phyloP scores from a whole-genome alignment of 2,888 invertebrate species.

The Nebria salina region DNA sequence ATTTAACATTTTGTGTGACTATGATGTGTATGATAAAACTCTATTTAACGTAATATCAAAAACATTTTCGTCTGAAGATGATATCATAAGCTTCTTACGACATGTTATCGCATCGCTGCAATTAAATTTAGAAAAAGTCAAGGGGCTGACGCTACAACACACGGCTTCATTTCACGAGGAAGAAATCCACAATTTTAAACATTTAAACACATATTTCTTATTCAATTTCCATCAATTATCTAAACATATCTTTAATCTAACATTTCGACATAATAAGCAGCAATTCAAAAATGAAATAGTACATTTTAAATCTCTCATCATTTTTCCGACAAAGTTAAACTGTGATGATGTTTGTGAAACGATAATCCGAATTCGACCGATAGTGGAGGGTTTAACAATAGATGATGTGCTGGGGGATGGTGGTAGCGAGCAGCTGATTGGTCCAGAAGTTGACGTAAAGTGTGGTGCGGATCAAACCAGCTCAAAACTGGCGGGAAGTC shows the following conservation, averaged over 20 bases:
- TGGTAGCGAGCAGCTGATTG: conserved; percentile 15
- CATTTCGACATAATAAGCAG: not conserved
- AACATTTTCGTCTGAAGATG: not conserved
- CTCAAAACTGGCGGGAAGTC: conserved; percentile 52
- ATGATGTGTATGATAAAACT: not conserved
- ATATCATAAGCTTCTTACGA: not conserved
- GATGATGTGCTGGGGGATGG: conserved; percentile 2
- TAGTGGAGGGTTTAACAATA: not conserved
- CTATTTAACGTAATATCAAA: not conserved
- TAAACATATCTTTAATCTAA: not conserved
- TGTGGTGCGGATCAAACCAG: conserved; percentile 1
- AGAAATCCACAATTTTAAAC: not conserved
- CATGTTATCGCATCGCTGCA: not conserved
- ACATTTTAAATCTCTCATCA: not conserved
- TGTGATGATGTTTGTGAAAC: not conserved
- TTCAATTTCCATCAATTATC: not conserved
- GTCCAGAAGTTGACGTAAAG: not conserved
- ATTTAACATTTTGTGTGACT: not conserved
- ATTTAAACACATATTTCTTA: not conserved
- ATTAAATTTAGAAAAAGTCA: not conserved
- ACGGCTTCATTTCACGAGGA: not conserved
- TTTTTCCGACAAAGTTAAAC: not conserved
- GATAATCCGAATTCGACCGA: not conserved
- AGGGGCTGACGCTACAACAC: not conserved
- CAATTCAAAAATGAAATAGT: not conserved